These are phyloP conservation scores for Euleptes europaea DNA, from an alignment of 2,113 vertebrate genomes.

Conservation along the genomic window DNA sequence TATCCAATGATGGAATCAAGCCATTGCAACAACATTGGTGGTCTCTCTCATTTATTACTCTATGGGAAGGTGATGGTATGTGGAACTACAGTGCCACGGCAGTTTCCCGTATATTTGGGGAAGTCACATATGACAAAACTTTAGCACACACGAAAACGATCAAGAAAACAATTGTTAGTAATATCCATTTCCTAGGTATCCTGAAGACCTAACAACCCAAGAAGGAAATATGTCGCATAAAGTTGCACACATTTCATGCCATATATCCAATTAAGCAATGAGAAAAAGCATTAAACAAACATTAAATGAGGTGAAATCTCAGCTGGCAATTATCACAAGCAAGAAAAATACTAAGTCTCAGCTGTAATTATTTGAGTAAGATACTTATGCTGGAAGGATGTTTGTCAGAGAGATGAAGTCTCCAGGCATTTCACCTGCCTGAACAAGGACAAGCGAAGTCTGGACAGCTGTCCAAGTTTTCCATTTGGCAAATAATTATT, in stretches of 20 bases:
- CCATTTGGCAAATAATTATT: neutral
- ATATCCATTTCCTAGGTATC: neutral
- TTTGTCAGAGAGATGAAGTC: neutral
- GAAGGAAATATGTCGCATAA: neutral
- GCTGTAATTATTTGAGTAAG: neutral
- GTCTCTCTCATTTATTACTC: neutral
- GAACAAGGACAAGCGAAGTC: neutral
- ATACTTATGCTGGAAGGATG: neutral
- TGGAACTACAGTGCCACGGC: neutral
- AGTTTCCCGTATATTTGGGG: neutral
- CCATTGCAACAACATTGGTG: neutral
- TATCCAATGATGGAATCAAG: neutral
- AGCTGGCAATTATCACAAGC: neutral
- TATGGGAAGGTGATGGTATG: neutral
- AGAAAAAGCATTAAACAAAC: neutral
- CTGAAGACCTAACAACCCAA: neutral
- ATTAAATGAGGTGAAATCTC: neutral
- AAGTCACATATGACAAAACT: neutral
- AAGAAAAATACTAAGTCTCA: neutral
- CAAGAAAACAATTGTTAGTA: neutral
- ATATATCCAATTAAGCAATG: neutral
- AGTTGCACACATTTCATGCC: neutral
- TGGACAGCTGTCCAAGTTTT: neutral
- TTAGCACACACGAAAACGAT: neutral
- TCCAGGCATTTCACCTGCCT: neutral